These are phyloP conservation scores for Pachyseris speciosa DNA, from an alignment of 64 coral and sea anemone species.

Conservation along the genomic window DNA sequence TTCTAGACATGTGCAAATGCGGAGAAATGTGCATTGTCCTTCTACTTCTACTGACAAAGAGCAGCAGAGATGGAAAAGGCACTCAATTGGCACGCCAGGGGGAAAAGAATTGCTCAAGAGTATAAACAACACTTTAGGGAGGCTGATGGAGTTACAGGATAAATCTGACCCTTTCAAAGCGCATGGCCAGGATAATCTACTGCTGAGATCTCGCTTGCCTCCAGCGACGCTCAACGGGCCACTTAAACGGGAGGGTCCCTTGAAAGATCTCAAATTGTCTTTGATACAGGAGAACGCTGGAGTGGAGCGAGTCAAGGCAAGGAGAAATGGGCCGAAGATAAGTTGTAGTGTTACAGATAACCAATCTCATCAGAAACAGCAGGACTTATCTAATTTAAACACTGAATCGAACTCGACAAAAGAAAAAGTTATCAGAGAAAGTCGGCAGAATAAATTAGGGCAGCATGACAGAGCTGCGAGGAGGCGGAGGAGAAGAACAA, in stretches of 20 bases:
- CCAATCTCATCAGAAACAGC: background rate
- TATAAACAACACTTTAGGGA: constrained; percentile 50
- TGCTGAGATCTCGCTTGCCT: background rate
- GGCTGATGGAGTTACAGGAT: constrained; percentile 30
- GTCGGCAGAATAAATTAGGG: background rate
- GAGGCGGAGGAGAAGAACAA: background rate
- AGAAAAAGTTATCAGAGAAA: constrained; percentile 12
- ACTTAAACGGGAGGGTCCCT: background rate
- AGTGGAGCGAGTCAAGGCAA: constrained; percentile 9
- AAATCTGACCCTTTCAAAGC: background rate
- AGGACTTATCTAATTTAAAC: background rate
- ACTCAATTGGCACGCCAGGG: constrained; percentile 10
- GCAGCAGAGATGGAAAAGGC: background rate
- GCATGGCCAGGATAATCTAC: background rate
- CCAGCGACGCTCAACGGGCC: background rate
- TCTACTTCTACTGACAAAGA: background rate
- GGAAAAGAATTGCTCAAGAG: constrained; percentile 24
- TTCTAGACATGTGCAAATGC: background rate
- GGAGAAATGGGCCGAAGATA: background rate
- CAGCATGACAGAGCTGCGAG: background rate
- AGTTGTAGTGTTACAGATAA: constrained; percentile 2
- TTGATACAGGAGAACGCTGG: constrained; percentile 2
- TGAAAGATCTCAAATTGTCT: background rate
- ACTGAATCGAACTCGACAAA: background rate
- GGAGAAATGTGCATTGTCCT: background rate